phyloP scores from a whole-genome alignment of 2,888 invertebrate species.

The Drosophila kambysellisi region DNA sequence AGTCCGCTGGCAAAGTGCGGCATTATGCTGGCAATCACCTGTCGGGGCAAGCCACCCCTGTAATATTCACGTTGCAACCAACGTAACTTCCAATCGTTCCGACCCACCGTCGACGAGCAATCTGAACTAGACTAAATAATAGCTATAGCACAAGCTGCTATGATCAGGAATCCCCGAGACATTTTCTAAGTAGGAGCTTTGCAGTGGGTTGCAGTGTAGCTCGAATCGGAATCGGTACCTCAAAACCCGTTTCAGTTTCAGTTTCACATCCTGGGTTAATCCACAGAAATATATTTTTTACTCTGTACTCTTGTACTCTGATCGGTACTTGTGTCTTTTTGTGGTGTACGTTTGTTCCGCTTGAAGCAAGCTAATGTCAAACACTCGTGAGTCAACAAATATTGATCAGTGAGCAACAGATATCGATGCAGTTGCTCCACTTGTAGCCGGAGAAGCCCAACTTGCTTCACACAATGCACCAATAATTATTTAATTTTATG shows the following conservation, averaged over 20 bases:
- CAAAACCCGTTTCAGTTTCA: no score
- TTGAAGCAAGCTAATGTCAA: background rate
- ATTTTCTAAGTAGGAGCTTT: background rate
- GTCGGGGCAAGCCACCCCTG: slow-evolving; percentile 77
- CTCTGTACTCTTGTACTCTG: no score
- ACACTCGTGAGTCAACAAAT: background rate
- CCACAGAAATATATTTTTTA: background rate
- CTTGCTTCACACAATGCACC: slow-evolving; percentile 1
- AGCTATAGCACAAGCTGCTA: background rate
- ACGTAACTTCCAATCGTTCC: slow-evolving; percentile 89
- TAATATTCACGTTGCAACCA: slow-evolving; percentile 71
- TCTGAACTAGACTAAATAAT: slow-evolving; percentile 67
- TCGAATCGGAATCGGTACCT: background rate
- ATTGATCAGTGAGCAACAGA: background rate
- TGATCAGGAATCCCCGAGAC: background rate
- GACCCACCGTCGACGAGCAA: slow-evolving; percentile 67
- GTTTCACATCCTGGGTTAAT: background rate
- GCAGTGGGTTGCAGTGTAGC: background rate
- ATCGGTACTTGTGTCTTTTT: no score
- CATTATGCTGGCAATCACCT: slow-evolving; percentile 74
- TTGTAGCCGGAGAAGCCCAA: background rate
- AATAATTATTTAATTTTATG: background rate
- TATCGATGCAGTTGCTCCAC: background rate
- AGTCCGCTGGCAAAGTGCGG: slow-evolving; percentile 85
- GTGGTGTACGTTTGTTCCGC: background rate